A percentile compares a stretch with the other conserved stretches of the same genome.
These are phyloP conservation scores for Porites lutea DNA, from an alignment of 64 coral and sea anemone genomes.

Conservation along the genomic window DNA sequence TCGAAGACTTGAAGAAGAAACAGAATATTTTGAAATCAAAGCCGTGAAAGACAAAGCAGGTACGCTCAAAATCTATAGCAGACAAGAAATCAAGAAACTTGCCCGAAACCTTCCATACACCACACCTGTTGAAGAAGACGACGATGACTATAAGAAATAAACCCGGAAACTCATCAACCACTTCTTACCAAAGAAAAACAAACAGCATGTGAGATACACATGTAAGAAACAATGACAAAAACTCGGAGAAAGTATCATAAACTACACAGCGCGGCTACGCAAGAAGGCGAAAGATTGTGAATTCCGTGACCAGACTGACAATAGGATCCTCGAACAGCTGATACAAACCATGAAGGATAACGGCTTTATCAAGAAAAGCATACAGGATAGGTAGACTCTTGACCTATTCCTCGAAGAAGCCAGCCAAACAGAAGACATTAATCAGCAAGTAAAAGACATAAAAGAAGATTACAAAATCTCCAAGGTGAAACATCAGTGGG, in stretches of 20 bases:
- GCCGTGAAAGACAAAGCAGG: too few species aligned
- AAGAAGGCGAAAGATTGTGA: constrained; percentile 51
- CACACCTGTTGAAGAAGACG: too few species aligned
- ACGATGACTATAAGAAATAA: too few species aligned
- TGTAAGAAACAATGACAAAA: not conserved
- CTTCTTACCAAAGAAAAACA: not conserved
- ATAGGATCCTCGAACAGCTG: constrained; percentile 60
- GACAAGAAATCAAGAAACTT: too few species aligned
- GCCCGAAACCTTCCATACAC: too few species aligned
- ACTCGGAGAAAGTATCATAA: constrained; percentile 21
- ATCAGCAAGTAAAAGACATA: constrained; percentile 77
- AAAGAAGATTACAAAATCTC: constrained; percentile 63
- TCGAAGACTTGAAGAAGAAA: too few species aligned
- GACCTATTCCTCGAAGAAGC: constrained; percentile 70
- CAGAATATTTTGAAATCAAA: too few species aligned
- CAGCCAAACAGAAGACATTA: constrained; percentile 59
- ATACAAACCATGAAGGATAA: constrained; percentile 67
- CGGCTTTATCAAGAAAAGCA: constrained; percentile 39
- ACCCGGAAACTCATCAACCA: not conserved
- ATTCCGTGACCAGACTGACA: constrained; percentile 5
- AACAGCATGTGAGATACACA: not conserved
- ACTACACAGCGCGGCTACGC: constrained; percentile 14
- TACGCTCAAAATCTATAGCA: too few species aligned
- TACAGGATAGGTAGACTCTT: constrained; percentile 40
- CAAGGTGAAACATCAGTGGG: not conserved